These are phyloP conservation scores for Telmatochromis sp. DNA, from an alignment of 2,113 vertebrate species.

Conservation along the genomic window DNA sequence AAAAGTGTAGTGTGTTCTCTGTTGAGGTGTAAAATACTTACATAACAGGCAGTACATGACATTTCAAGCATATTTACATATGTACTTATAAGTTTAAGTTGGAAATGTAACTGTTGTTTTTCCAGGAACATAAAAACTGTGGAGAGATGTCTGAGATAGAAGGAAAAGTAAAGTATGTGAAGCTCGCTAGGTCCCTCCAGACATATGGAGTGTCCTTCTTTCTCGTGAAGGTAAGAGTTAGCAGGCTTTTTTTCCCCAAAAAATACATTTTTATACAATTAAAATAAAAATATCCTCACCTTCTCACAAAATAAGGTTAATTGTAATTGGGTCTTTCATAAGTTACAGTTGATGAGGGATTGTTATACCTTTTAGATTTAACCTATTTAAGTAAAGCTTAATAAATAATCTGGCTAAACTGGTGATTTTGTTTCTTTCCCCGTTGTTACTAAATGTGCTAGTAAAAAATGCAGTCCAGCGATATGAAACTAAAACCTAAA, in stretches of 20 bases:
- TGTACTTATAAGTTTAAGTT: neutral
- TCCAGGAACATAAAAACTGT: slow-evolving; percentile 92
- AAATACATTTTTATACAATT: neutral
- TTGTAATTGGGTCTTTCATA: neutral
- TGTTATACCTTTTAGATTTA: neutral
- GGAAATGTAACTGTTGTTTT: neutral
- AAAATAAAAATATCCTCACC: neutral
- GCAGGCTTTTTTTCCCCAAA: accelerated
- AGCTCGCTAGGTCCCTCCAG: slow-evolving; percentile 87
- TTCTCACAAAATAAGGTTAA: neutral
- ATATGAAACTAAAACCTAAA: neutral
- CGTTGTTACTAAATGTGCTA: neutral
- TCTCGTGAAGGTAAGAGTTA: slow-evolving; percentile 85
- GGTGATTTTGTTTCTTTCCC: neutral
- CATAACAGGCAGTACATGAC: neutral
- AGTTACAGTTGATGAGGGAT: neutral
- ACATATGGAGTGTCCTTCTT: slow-evolving; percentile 98
- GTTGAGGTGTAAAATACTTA: neutral
- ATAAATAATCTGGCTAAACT: neutral
- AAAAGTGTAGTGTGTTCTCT: neutral
- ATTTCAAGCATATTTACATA: neutral
- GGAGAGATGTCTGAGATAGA: slow-evolving; percentile 98
- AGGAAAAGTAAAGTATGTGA: slow-evolving; percentile 97
- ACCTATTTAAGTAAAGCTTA: neutral
- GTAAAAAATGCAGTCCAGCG: neutral